Percentiles rank a stretch among this genome's conserved stretches.
Evolutionary conservation across 53 echinoderm and acorn worm genomes (phyloP).

Genomic region (Holothuria leucospilota): DNA sequence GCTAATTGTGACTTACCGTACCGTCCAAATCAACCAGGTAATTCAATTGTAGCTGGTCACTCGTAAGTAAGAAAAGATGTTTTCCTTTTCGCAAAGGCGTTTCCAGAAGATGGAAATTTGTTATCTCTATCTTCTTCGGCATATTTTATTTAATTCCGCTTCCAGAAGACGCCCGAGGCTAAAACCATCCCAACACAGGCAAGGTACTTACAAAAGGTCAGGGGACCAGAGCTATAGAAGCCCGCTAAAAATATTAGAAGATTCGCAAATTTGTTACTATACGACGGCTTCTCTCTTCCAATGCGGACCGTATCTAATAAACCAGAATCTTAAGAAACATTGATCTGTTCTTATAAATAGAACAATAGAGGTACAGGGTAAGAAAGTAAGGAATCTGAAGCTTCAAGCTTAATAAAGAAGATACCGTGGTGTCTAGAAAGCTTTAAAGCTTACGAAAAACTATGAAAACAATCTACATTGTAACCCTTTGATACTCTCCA

Average conservation of each 20-base stretch:
- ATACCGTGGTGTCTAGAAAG: too few species aligned
- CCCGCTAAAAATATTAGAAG: conserved; percentile 15
- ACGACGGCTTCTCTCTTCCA: too few species aligned
- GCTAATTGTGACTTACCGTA: conserved; percentile 42
- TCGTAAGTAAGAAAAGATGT: conserved; percentile 53
- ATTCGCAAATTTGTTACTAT: not conserved
- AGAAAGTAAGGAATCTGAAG: too few species aligned
- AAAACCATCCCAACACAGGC: conserved; percentile 9
- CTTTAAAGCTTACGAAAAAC: too few species aligned
- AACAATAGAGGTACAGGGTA: too few species aligned
- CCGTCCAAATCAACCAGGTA: conserved; percentile 42
- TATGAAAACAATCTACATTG: too few species aligned
- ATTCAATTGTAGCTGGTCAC: conserved; percentile 54
- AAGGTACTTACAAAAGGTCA: conserved; percentile 45
- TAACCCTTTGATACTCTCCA: too few species aligned
- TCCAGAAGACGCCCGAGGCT: conserved; percentile 8
- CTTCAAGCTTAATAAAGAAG: too few species aligned
- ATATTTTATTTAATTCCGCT: conserved; percentile 46
- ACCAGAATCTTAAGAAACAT: too few species aligned
- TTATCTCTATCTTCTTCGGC: conserved; percentile 46
- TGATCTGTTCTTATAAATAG: too few species aligned
- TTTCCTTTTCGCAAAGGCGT: conserved; percentile 46
- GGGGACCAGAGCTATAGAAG: conserved; percentile 12
- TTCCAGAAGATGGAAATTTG: conserved; percentile 44
- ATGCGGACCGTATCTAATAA: too few species aligned